Evolutionary conservation across 2,888 invertebrate species (phyloP), one percentile per base, ranked within the genome.

Genomic region (Harmothoe impar): DNA sequence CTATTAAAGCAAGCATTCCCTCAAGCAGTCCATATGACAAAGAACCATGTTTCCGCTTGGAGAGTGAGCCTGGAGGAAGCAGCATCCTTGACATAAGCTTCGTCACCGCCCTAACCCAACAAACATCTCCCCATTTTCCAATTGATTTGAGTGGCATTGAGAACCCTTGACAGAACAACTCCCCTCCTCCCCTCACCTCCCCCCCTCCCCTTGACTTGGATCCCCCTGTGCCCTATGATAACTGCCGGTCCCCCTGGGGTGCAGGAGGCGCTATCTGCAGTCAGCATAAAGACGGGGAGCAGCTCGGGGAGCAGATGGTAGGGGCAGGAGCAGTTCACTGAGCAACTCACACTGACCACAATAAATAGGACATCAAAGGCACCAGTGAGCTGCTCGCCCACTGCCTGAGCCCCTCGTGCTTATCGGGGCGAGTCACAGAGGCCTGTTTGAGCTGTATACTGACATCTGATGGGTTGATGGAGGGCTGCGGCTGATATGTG

Each of bases 301-400:
- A 77, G 77, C n/a, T 62, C 29, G 77, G 15, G 43, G 23, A 81
- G 81, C 72, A 72, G 72, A 72, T 72, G 72, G 29, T 29, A 43
- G 62, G 23, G 23, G 62, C 62, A n/a, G 23, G 62, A 62, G 62
- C 62, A 62, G 62, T 62, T 62, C 62, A 62, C 29, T 23, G 81
- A 81, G 81, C 81, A 35, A 17, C 81, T 81, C 81, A 25, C 81
- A n/a, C 81, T 81, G 81, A 81, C 81, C 81, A 81, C 81, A 81
- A 81, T 81, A 81, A 81, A 43, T 81, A 43, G 81, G 81, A 81
- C 81, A 81, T 81, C 81, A 81, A 81, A 81, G 81, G 23, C 29
- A 29, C 17, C 29, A 15, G 15, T 25, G n/a, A 81, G 81, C 81
- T 23, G 81, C 81, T 43, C 81, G 43, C 35, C 43, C 23, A 33